These are phyloP conservation scores for Belonocnema kinseyi DNA, from an alignment of 1,140 invertebrate species.

Conservation along the genomic window DNA sequence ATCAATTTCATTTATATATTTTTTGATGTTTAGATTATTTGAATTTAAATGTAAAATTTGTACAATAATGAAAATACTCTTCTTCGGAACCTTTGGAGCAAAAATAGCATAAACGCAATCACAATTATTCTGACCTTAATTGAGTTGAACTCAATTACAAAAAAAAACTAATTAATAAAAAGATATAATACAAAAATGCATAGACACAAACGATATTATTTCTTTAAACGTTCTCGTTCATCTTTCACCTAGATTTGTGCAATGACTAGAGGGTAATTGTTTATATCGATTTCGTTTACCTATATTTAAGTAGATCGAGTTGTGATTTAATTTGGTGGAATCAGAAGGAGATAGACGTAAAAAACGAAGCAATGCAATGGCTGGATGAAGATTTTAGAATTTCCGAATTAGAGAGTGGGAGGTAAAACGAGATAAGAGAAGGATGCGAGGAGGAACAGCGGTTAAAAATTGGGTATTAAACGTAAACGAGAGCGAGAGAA, in stretches of 20 bases:
- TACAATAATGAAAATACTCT: too few relatives aligned
- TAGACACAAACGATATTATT: neutral
- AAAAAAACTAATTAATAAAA: neutral
- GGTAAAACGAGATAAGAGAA: slow-evolving; percentile 23
- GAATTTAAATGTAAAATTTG: too few relatives aligned
- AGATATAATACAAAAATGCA: neutral
- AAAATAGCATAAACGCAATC: slow-evolving; percentile 7
- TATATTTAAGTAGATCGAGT: slow-evolving; percentile 19
- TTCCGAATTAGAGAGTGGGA: slow-evolving; percentile 36
- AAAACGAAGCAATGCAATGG: slow-evolving; percentile 44
- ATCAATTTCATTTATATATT: too few relatives aligned
- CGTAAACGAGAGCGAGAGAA: slow-evolving; percentile 33
- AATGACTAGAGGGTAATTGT: slow-evolving; percentile 24
- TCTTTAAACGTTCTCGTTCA: neutral
- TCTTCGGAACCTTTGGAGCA: too few relatives aligned
- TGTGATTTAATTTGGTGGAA: slow-evolving; percentile 35
- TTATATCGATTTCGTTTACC: slow-evolving; percentile 24
- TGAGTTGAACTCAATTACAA: neutral
- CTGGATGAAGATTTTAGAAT: slow-evolving; percentile 13
- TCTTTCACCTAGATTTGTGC: neutral
- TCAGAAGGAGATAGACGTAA: slow-evolving; percentile 36
- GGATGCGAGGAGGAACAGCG: slow-evolving; percentile 4
- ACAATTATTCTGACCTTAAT: slow-evolving; percentile 25
- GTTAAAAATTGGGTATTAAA: slow-evolving; percentile 29
- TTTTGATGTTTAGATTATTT: too few relatives aligned